These are phyloP conservation scores for Clivina fossor DNA, from an alignment of 2,888 invertebrate species.

Conservation along the genomic window DNA sequence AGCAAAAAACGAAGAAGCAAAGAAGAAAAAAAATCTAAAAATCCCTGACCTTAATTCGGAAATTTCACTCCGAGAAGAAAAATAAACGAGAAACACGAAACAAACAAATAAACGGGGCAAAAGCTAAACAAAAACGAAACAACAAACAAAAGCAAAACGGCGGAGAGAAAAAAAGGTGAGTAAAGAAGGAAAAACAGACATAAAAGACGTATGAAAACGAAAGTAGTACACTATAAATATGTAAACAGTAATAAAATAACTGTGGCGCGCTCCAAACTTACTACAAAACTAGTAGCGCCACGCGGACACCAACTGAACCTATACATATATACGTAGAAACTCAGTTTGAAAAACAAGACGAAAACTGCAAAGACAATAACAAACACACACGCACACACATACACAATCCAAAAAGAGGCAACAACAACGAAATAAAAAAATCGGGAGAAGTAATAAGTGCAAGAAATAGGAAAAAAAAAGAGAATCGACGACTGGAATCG, in stretches of 20 bases:
- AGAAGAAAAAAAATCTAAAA: too few relatives aligned
- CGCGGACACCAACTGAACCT: not conserved
- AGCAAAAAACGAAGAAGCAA: too few relatives aligned
- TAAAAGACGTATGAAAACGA: slow-evolving; percentile 31
- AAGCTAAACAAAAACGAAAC: too few relatives aligned
- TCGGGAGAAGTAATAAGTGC: too few relatives aligned
- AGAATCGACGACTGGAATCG: too few relatives aligned
- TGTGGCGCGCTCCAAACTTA: slow-evolving; percentile 30
- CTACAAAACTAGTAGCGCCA: slow-evolving; percentile 27
- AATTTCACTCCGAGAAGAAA: too few relatives aligned
- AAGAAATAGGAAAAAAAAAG: too few relatives aligned
- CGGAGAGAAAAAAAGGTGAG: not conserved
- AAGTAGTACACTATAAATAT: slow-evolving; percentile 34
- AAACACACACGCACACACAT: slow-evolving; percentile 17
- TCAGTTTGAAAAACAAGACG: slow-evolving; percentile 21
- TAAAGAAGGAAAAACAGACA: slow-evolving; percentile 20
- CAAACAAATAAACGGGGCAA: too few relatives aligned
- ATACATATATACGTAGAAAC: slow-evolving; percentile 11
- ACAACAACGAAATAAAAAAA: slow-evolving; percentile 2
- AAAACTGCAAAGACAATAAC: slow-evolving; percentile 26
- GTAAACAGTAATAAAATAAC: slow-evolving; percentile 34
- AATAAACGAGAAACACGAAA: too few relatives aligned
- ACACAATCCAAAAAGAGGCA: slow-evolving; percentile 7
- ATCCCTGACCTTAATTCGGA: too few relatives aligned
- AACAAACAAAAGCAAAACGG: too few relatives aligned